These are phyloP conservation scores for Beroe forskalii DNA, from an alignment of 37 sponge, comb jelly and placozoan species.

Conservation along the genomic window DNA sequence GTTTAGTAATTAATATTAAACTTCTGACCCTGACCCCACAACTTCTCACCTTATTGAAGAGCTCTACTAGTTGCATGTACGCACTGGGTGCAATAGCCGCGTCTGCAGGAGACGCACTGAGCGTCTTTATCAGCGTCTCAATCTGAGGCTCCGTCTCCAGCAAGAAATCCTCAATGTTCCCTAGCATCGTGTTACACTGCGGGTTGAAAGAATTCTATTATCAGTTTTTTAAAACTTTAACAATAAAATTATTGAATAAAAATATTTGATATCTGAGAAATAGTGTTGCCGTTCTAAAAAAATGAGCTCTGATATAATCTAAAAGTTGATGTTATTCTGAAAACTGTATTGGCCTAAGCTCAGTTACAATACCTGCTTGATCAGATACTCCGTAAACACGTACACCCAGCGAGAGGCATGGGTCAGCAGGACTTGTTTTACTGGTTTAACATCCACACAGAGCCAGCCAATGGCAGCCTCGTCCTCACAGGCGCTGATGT, in stretches of 20 bases:
- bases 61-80: conserved; percentile 65
- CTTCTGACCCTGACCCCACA: too few relatives aligned
- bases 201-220: too few relatives aligned
- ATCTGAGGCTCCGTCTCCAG: conserved; percentile 77
- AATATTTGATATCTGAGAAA: too few relatives aligned
- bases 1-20: too few relatives aligned
- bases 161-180: conserved; percentile 73
- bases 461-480: conserved; percentile 77
- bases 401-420: conserved; percentile 78
- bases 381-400: conserved; percentile 75
- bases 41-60: conserved; percentile 66
- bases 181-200: conserved; percentile 37
- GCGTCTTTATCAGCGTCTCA: conserved; percentile 70
- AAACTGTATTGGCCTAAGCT: too few relatives aligned
- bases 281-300: too few relatives aligned
- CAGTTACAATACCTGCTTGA: too few relatives aligned
- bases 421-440: conserved; percentile 73
- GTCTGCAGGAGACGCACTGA: conserved; percentile 52
- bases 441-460: conserved; percentile 73
- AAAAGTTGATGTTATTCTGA: too few relatives aligned
- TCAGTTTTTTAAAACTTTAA: too few relatives aligned
- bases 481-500: neutral
- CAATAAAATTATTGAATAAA: too few relatives aligned
- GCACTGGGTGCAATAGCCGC: conserved; percentile 65
- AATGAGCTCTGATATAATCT: too few relatives aligned